phyloP scores from a whole-genome alignment of 2,113 vertebrate genomes.

The Kryptolebias marmoratus region DNA sequence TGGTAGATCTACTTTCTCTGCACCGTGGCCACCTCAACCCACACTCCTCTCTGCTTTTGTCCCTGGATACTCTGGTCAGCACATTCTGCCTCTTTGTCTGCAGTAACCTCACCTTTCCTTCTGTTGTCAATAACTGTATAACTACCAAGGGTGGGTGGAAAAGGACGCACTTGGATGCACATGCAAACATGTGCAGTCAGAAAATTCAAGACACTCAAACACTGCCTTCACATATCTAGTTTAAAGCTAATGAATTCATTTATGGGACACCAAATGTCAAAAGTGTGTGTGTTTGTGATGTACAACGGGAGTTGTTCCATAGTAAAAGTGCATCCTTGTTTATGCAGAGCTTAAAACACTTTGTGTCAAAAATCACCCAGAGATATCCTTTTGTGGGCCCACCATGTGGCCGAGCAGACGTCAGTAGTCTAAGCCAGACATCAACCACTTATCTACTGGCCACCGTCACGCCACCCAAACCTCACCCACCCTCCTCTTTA shows the following conservation, averaged over 20 bases:
- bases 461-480: conserved; percentile 37
- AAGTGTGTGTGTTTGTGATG: conserved; percentile 11
- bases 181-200: background rate
- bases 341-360: conserved; percentile 55
- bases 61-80: conserved; percentile 66
- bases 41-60: conserved; percentile 47
- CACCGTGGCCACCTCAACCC: conserved; percentile 29
- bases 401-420: conserved; percentile 58
- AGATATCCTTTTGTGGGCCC: conserved; percentile 66
- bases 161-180: conserved; percentile 29
- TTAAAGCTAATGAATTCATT: conserved; percentile 19
- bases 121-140: conserved; percentile 64
- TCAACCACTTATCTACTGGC: conserved; percentile 71
- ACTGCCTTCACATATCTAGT: background rate
- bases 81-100: conserved; percentile 73
- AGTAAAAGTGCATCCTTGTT: background rate
- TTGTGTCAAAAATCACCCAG: conserved; percentile 79
- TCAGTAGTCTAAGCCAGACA: conserved; percentile 61
- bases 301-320: conserved; percentile 2
- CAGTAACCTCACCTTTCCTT: conserved; percentile 63
- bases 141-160: conserved; percentile 43
- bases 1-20: conserved; percentile 38
- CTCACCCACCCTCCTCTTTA: conserved; percentile 15
- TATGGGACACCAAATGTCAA: conserved; percentile 20
- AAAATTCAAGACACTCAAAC: conserved; percentile 8